Evolutionary conservation across 2,113 vertebrate species (phyloP).

Genomic region (Oceanites oceanicus): DNA sequence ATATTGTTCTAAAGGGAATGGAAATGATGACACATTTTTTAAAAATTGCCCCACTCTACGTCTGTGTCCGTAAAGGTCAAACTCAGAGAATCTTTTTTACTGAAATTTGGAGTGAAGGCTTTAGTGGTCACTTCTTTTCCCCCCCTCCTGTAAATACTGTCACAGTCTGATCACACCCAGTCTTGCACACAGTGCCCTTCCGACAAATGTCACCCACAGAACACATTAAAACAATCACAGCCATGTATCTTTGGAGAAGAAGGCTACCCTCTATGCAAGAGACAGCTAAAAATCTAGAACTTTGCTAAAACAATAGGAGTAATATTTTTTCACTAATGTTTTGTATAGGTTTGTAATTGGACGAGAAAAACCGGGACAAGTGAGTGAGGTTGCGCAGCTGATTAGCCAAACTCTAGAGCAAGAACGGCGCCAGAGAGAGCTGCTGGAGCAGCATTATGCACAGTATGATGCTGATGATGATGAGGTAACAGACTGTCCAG

Average conservation of each 20-base stretch:
- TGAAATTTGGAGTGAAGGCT: neutral
- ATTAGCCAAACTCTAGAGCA: constrained; percentile 98
- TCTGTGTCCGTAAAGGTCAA: neutral
- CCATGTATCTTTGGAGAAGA: neutral
- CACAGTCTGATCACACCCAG: neutral
- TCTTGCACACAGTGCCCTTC: neutral
- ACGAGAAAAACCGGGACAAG: constrained; percentile 94
- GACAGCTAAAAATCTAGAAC: neutral
- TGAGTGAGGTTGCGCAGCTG: constrained; percentile 95
- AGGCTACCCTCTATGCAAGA: neutral
- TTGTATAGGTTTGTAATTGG: constrained; percentile 92
- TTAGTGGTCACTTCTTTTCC: neutral
- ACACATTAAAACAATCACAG: neutral
- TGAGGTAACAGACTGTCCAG: constrained; percentile 79
- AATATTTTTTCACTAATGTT: constrained; percentile 30
- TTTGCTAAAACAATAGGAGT: neutral
- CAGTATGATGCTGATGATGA: constrained; percentile 96
- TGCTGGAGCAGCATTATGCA: constrained; percentile 94
- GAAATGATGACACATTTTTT: neutral
- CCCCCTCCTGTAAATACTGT: neutral
- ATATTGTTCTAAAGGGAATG: neutral
- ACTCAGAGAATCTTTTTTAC: neutral
- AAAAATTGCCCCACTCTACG: neutral
- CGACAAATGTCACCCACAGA: neutral
- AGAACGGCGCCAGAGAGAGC: constrained; percentile 90